Percentiles rank a stretch among this genome's conserved stretches.
Evolutionary conservation across 2,113 vertebrate genomes (phyloP).

Genomic region (Anarrhichthys ocellatus): DNA sequence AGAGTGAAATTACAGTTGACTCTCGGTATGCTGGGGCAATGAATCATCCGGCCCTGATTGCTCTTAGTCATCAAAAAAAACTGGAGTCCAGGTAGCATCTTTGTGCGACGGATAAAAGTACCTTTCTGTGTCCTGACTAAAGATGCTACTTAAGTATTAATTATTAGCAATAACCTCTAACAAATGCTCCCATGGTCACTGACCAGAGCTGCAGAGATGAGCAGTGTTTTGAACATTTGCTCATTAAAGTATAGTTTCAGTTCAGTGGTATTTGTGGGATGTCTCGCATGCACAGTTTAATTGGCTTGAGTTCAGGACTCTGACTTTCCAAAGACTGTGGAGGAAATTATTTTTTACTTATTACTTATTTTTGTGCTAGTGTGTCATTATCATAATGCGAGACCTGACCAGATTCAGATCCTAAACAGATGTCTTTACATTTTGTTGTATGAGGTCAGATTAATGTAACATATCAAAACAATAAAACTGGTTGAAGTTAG

Average conservation of each 20-base stretch:
- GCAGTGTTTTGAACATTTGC: slow-evolving; percentile 8
- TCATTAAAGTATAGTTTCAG: slow-evolving; percentile 43
- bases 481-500: background rate
- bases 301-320: too few relatives aligned
- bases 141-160: background rate
- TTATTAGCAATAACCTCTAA: background rate
- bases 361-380: slow-evolving; percentile 3
- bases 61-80: slow-evolving; percentile 26
- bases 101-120: background rate
- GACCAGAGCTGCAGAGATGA: slow-evolving; percentile 14
- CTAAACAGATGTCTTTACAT: background rate
- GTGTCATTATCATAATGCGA: background rate
- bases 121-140: background rate
- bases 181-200: slow-evolving; percentile 14
- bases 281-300: too few relatives aligned
- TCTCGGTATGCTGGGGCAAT: slow-evolving; percentile 31
- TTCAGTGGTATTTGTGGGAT: background rate
- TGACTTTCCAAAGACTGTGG: slow-evolving; percentile 1
- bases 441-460: background rate
- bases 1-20: slow-evolving; percentile 54
- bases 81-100: slow-evolving; percentile 25
- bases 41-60: slow-evolving; percentile 41
- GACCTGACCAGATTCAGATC: background rate
- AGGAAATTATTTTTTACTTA: background rate
- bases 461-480: background rate